A percentile compares a stretch with the other conserved stretches of the same genome.
These are phyloP conservation scores for Charaxes varanes DNA, from an alignment of 1,140 invertebrate species.

Conservation along the genomic window DNA sequence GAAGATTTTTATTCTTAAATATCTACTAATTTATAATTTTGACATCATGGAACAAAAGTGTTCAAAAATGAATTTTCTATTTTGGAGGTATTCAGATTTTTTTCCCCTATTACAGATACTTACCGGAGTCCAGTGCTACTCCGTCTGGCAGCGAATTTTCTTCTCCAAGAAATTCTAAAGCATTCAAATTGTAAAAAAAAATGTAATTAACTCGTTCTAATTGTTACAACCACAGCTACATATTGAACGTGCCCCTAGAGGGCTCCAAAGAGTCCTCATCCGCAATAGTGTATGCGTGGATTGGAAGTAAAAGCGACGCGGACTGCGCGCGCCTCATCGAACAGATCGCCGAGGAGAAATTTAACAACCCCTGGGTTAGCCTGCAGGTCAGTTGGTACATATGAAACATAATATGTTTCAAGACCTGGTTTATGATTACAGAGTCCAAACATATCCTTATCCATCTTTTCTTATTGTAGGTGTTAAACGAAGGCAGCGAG, in stretches of 20 bases:
- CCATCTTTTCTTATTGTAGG: too few relatives aligned
- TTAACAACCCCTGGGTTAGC: constrained; percentile 91
- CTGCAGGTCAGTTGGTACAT: constrained; percentile 77
- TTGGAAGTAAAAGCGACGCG: constrained; percentile 90
- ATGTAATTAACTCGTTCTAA: not conserved
- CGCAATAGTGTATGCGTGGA: constrained; percentile 98
- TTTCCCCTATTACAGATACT: constrained; percentile 28
- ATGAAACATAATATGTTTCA: not conserved
- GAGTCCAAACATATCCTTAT: too few relatives aligned
- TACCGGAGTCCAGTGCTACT: constrained; percentile 29
- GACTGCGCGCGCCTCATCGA: constrained; percentile 93
- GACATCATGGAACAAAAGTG: too few relatives aligned
- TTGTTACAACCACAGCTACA: too few relatives aligned
- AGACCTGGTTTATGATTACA: too few relatives aligned
- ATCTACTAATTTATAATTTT: too few relatives aligned
- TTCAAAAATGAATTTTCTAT: too few relatives aligned
- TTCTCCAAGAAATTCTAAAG: constrained; percentile 24
- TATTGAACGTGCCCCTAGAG: constrained; percentile 96
- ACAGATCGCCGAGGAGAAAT: constrained; percentile 96
- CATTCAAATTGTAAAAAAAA: constrained; percentile 6
- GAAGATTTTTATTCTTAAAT: not conserved
- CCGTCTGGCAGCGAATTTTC: constrained; percentile 31
- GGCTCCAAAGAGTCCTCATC: constrained; percentile 89
- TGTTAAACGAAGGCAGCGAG: constrained; percentile 97
- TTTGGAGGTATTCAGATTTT: too few relatives aligned